Base-by-base conservation (phyloP, 92 coral and sea anemone genomes). In the Phenganax marumi region DNA sequence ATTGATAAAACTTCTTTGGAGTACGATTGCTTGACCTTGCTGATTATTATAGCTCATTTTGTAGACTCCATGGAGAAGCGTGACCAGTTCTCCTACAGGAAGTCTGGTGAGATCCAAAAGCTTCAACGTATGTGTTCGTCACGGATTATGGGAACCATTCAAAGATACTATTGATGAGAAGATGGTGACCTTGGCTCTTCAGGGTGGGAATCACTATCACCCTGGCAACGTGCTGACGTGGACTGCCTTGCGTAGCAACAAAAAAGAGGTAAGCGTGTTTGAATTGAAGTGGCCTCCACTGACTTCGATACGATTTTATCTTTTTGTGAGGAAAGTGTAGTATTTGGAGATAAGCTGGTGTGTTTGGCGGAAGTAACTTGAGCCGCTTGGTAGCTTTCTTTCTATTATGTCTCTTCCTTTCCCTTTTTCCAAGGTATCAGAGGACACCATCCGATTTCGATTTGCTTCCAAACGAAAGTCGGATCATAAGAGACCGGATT, bases 81-180 rank as follows among this genome's bases (percentile, higher is more conserved):
- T 60, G 11, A 48, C 56, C 21, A 78, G 48, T 63, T 78, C 83
- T 0, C 83, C 83, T 8, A 89, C 99, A 49, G 97, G 99, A 39
- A 96, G 99, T 43, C 86, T 96, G 13, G 90, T 96, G 92, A 85
- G 99, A 23, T 96, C 99, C 23, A 88, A 91, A 52, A 96, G 87
- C 77, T 93, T 86, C 56, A 89, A 91, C 69, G 87, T 92, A 23
- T 89, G 96, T 51, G 89, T 91, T 6, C 87, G 91, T 25, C 90
- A 91, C 90, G 95, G 93, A 12, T 85, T 92, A 75, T 96, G 99
- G 99, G 90, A 89, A 51, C 99, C 99, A 48, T 96, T 92, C 80
- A 91, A 92, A 11, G 87, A 88, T 18, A 88, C 83, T 11, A 81
- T 60, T 43, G 86, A 85, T 18, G 97, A 96, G 25, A 75, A 85